Evolutionary conservation across 1,140 invertebrate genomes (phyloP), one percentile per base, ranked within the genome.

Genomic region (Cephus cinctus): DNA sequence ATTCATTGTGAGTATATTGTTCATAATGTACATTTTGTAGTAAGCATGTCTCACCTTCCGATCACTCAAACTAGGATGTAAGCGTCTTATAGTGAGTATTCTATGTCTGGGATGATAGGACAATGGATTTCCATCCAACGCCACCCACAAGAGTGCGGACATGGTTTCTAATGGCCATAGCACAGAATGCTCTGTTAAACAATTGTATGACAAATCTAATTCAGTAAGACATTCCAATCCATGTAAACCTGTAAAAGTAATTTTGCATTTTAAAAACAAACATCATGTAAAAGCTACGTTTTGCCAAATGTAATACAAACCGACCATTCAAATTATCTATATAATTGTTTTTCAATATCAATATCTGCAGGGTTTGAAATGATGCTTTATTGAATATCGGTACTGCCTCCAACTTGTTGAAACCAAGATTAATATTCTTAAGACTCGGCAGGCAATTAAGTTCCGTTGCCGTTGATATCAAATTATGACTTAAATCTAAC

Each of bases 151-250:
- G 2, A 86, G 65, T 2, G 76, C 69, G 5, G 78, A 64, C 48
- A 86, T 71, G 30, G 75, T 75, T 42, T 78, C 74, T 0, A 86
- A 52, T 2, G 82, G 78, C 54, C 78, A 69, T 1, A 86, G 64
- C 9, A 67, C 56, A 20, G 69, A 71, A 59, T 86, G 84, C 35
- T 85, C 78, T n/a, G 79, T 64, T 39, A 86, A 57, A 59, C 81
- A 84, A 57, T 86, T 86, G 22, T 80, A 78, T 0, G 81, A 81
- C 9, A 86, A 55, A 71, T 86, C 82, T 35, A 86, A 60, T 60
- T 82, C 78, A 2, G 59, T 70, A 3, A 86, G 46, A 53, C 76
- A 78, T 44, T 80, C 76, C 11, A 86, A 58, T 27, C 73, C 71
- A 23, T 77, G 63, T 6, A 83, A 60, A 23, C 68, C 76, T 78